phyloP scores from a whole-genome alignment of 2,888 invertebrate species.

The Sinopyrophorus schimmeli region DNA sequence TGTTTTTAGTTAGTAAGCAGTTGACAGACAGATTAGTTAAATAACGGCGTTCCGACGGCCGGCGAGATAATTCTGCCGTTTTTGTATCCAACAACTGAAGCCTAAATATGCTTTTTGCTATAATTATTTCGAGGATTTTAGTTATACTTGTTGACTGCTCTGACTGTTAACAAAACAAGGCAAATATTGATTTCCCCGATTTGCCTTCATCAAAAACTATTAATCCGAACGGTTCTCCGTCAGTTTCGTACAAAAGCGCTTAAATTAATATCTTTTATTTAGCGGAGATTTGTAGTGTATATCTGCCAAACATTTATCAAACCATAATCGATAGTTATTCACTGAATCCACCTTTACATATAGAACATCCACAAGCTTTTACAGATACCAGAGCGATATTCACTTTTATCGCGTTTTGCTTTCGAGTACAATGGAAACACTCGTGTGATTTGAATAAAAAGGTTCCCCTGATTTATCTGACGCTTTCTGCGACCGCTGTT shows the following conservation, averaged over 20 bases:
- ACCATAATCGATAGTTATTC: slow-evolving; percentile 42
- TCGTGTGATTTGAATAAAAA: slow-evolving; percentile 47
- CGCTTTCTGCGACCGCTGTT: slow-evolving; percentile 31
- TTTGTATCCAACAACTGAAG: slow-evolving; percentile 14
- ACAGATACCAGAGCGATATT: slow-evolving; percentile 43
- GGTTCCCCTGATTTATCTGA: slow-evolving; percentile 44
- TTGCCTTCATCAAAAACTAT: slow-evolving; percentile 21
- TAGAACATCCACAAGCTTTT: slow-evolving; percentile 40
- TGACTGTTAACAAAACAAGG: slow-evolving; percentile 20
- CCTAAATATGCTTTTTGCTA: slow-evolving; percentile 21
- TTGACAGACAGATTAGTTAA: slow-evolving; percentile 14
- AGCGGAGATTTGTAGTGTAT: slow-evolving; percentile 18
- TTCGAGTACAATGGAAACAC: slow-evolving; percentile 45
- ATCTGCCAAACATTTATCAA: slow-evolving; percentile 31
- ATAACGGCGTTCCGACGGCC: too few relatives aligned
- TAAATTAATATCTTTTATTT: slow-evolving; percentile 27
- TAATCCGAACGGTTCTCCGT: slow-evolving; percentile 7
- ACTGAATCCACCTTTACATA: slow-evolving; percentile 42
- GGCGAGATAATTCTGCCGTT: slow-evolving; percentile 12
- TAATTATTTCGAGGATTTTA: slow-evolving; percentile 24
- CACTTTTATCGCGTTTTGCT: slow-evolving; percentile 44
- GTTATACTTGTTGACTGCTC: slow-evolving; percentile 30
- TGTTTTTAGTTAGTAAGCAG: slow-evolving; percentile 9
- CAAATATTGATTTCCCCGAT: slow-evolving; percentile 17
- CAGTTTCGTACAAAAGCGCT: slow-evolving; percentile 15